These are phyloP conservation scores for Turritopsis rubra DNA, from an alignment of 30 jellyfish, hydroid and myxozoan genomes.

Conservation along the genomic window DNA sequence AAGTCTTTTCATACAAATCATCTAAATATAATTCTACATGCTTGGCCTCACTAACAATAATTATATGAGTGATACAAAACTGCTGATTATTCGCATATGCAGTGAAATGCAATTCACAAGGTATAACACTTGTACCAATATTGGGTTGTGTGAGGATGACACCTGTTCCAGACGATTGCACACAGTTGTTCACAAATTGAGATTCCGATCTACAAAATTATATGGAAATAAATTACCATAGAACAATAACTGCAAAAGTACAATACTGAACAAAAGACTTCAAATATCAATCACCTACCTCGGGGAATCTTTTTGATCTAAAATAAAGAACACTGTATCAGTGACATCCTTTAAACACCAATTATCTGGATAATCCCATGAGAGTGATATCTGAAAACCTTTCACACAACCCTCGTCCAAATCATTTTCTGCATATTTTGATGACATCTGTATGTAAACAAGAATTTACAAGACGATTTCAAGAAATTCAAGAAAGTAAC, in stretches of 20 bases:
- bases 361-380: constrained; percentile 90
- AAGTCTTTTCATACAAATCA: constrained; percentile 79
- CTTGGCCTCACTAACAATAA: constrained; percentile 84
- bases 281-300: neutral
- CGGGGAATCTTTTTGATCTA: constrained; percentile 57
- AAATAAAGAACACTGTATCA: constrained; percentile 46
- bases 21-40: constrained; percentile 80
- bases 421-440: neutral
- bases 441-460: constrained; percentile 6
- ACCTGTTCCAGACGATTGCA: constrained; percentile 36
- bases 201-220: constrained; percentile 31
- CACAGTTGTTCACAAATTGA: constrained; percentile 13
- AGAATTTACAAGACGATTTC: neutral
- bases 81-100: constrained; percentile 61
- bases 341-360: constrained; percentile 61
- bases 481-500: neutral
- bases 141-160: constrained; percentile 38
- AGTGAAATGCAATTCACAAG: constrained; percentile 81
- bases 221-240: neutral
- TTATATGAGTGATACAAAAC: constrained; percentile 46
- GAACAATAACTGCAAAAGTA: neutral
- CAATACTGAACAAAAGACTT: neutral
- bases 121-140: constrained; percentile 50
- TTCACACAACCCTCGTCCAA: constrained; percentile 44
- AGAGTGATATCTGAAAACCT: constrained; percentile 51